Base-by-base conservation (phyloP, 2,888 invertebrate genomes). In the Pheosia gnoma region DNA sequence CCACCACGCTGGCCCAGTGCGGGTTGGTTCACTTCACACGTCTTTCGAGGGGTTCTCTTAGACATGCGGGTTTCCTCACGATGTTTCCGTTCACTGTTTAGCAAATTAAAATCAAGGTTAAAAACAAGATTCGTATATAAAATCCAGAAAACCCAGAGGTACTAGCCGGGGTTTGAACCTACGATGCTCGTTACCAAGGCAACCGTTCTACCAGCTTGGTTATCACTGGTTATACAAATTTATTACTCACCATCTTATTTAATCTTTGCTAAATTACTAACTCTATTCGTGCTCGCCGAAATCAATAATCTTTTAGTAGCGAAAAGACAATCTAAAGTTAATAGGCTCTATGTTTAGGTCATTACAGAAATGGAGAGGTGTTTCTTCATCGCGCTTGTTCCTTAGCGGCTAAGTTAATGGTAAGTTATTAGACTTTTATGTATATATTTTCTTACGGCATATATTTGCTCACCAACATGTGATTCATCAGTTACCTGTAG, bases 351-450 rank as follows among this genome's bases (percentile, higher is more conserved):
- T 67, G 65, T 63, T 65, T 61, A 71, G 58, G 60, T 66, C 64
- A 71, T 70, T 70, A 71, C 49, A 59, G 59, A 60, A 63, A 65
- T 53, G 62, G 60, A 60, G 58, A 52, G 59, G 53, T 37, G 59
- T 72, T 69, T 71, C 71, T 60, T 65, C 72, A 75, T 45, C 59
- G 53, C 61, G 61, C 62, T 62, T 62, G 65, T 70, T 65, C 58
- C 59, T 56, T 70, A 59, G 62, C 62, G 9, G 47, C 67, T 67
- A 65, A 65, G 66, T 61, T 71, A 68, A 72, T 63, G 66, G 62
- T 57, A 65, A 69, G 71, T 71, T 75, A 72, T 75, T 72, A 72
- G 70, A 65, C 70, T 65, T 72, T 74, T 68, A 67, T 74, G 72
- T 74, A 65, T 65, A 63, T 61, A 70, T 73, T 75, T 75, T 75